These are phyloP conservation scores for Eublepharis macularius DNA, from an alignment of 2,113 vertebrate species.

Conservation along the genomic window DNA sequence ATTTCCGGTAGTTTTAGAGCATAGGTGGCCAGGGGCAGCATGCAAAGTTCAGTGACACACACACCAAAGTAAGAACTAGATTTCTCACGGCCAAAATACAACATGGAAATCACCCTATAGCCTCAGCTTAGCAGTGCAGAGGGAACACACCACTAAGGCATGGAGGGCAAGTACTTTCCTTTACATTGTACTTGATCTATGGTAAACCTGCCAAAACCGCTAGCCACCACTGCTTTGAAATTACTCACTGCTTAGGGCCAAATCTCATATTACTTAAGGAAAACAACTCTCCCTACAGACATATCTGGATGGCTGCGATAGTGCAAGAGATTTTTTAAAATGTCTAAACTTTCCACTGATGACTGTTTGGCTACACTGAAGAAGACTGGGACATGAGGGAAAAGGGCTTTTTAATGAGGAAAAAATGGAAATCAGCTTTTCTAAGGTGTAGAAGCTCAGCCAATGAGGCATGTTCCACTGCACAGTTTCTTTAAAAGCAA, in stretches of 20 bases:
- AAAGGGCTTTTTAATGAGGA: background rate
- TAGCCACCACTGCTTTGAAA: background rate
- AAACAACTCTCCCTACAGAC: background rate
- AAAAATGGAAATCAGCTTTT: background rate
- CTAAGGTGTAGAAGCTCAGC: background rate
- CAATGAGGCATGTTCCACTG: conserved; percentile 45
- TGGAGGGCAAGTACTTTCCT: background rate
- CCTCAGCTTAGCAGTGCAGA: background rate
- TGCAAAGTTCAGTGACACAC: background rate
- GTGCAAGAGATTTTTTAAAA: background rate
- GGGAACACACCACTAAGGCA: background rate
- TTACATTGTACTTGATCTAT: background rate
- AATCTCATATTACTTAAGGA: background rate
- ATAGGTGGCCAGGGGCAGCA: background rate
- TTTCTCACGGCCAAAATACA: background rate
- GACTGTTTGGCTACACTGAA: background rate
- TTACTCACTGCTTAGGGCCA: background rate
- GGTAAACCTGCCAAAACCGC: background rate
- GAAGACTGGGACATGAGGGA: background rate
- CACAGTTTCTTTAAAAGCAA: conserved; percentile 66
- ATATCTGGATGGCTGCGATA: background rate
- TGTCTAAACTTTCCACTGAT: background rate
- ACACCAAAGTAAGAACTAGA: background rate
- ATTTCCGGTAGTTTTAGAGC: no score
- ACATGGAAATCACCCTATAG: no score